A percentile compares a stretch with the other conserved stretches of the same genome.
These are phyloP conservation scores for Mythimna ferrago DNA, from an alignment of 2,888 invertebrate genomes.

Conservation along the genomic window DNA sequence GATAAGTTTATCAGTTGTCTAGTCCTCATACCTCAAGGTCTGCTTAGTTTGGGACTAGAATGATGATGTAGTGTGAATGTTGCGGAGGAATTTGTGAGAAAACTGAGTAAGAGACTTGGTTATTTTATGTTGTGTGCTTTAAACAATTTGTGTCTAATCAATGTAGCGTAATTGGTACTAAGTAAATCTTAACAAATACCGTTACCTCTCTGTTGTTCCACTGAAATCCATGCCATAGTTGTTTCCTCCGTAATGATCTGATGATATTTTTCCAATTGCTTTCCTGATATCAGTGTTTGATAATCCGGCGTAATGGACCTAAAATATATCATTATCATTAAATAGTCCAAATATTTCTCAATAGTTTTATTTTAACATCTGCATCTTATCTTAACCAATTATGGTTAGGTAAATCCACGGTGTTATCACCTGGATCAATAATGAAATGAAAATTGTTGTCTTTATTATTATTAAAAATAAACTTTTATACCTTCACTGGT, in stretches of 20 bases:
- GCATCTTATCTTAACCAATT: neutral
- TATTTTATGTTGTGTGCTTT: too few species aligned
- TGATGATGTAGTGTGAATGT: too few species aligned
- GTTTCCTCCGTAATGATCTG: conserved; percentile 31
- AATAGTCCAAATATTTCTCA: conserved; percentile 1
- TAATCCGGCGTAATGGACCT: conserved; percentile 56
- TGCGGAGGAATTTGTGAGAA: too few species aligned
- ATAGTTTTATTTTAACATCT: neutral
- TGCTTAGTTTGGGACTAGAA: too few species aligned
- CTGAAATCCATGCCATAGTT: conserved; percentile 82
- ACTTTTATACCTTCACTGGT: conserved; percentile 44
- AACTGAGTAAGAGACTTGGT: too few species aligned
- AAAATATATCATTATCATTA: neutral
- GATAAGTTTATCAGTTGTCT: too few species aligned
- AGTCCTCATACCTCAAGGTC: too few species aligned
- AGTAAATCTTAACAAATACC: too few species aligned
- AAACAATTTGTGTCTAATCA: too few species aligned
- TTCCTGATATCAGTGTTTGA: conserved; percentile 72
- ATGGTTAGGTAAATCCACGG: neutral
- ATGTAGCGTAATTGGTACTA: too few species aligned
- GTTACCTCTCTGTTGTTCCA: conserved; percentile 76
- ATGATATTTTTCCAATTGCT: conserved; percentile 67
- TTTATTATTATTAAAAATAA: neutral
- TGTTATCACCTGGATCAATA: neutral
- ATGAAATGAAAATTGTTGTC: neutral